A percentile compares a stretch with the other conserved stretches of the same genome.
Evolutionary conservation across 1,140 invertebrate species (phyloP).

Genomic region (Zaprionus lachaisei): DNA sequence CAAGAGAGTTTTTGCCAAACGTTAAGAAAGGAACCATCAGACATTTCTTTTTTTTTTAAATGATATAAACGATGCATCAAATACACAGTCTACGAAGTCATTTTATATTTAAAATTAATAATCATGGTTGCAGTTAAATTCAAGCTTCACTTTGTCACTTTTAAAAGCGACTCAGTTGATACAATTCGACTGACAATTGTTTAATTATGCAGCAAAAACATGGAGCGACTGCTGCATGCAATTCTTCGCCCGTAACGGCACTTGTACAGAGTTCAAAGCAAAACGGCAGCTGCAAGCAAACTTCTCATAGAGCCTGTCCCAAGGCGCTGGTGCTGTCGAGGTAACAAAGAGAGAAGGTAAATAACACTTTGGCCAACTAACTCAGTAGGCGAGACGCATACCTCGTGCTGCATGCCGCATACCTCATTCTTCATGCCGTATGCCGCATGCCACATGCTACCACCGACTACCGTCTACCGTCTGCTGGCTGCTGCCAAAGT

Average conservation of each 20-base stretch:
- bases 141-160: neutral
- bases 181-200: slow-evolving; percentile 69
- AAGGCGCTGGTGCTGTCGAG: slow-evolving; percentile 36
- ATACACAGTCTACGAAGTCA: neutral
- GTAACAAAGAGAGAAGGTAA: slow-evolving; percentile 77
- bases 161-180: slow-evolving; percentile 6
- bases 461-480: slow-evolving; percentile 6
- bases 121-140: slow-evolving; percentile 2
- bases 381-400: slow-evolving; percentile 54
- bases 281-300: slow-evolving; percentile 46
- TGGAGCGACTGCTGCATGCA: slow-evolving; percentile 53
- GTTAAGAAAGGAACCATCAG: too few species aligned
- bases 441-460: slow-evolving; percentile 12
- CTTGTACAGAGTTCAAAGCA: neutral
- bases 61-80: neutral
- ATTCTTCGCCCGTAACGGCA: neutral
- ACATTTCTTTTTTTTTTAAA: too few species aligned
- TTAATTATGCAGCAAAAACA: slow-evolving; percentile 78
- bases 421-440: neutral
- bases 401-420: slow-evolving; percentile 27
- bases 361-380: slow-evolving; percentile 68
- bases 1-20: too few species aligned
- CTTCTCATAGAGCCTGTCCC: slow-evolving; percentile 58
- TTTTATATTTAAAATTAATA: neutral
- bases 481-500: slow-evolving; percentile 47